phyloP scores from a whole-genome alignment of 2,113 vertebrate species.

The Lepidothrix coronata region DNA sequence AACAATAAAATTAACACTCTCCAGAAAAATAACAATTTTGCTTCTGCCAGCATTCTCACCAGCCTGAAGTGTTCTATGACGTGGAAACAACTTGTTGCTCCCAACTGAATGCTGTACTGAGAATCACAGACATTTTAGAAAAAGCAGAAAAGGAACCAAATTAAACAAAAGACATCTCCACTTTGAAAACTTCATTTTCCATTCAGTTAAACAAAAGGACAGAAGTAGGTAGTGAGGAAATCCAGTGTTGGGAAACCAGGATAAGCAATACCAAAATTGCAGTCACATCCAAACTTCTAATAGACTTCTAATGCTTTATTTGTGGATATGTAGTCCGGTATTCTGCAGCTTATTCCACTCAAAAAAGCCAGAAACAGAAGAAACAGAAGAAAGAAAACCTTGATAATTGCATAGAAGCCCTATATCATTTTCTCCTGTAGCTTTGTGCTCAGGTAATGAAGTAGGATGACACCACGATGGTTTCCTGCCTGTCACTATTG shows the following conservation, averaged over 20 bases:
- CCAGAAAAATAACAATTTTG: not conserved
- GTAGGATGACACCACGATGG: not conserved
- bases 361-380: not conserved
- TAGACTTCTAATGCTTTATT: not conserved
- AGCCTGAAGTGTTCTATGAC: not conserved
- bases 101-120: not conserved
- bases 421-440: not conserved
- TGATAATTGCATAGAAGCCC: not conserved
- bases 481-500: not conserved
- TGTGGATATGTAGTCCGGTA: not conserved
- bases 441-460: not conserved
- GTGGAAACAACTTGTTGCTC: not conserved
- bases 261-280: not conserved
- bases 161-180: not conserved
- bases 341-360: not conserved
- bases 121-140: not conserved
- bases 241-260: not conserved
- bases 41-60: not conserved
- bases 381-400: not conserved
- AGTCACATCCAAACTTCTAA: not conserved
- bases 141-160: not conserved
- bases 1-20: not conserved
- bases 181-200: not conserved
- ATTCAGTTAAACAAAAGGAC: not conserved
- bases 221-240: not conserved